Percentiles rank a stretch among this genome's conserved stretches.
phyloP scores from a whole-genome alignment of 2,888 invertebrate species.

The Theodoxus fluviatilis region DNA sequence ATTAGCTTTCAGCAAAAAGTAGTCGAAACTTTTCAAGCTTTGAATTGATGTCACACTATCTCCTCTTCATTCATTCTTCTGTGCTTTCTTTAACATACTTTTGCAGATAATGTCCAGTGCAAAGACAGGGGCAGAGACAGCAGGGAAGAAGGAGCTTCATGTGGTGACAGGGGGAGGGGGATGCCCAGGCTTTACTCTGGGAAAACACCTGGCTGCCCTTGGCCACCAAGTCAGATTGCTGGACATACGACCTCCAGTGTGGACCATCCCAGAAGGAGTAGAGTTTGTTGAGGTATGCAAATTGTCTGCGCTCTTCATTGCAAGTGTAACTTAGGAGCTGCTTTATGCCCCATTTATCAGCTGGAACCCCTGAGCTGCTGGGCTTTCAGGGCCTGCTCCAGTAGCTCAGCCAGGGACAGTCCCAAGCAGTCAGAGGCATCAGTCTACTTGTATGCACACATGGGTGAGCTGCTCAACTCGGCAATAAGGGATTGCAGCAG shows the following conservation, averaged over 20 bases:
- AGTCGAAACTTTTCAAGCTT: too few relatives aligned
- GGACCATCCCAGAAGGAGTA: constrained; percentile 45
- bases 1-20: too few relatives aligned
- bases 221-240: constrained; percentile 62
- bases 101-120: constrained; percentile 4
- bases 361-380: not conserved
- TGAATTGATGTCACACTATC: too few relatives aligned
- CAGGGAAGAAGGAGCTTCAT: constrained; percentile 38
- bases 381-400: too few relatives aligned
- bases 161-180: constrained; percentile 66
- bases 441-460: too few relatives aligned
- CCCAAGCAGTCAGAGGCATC: too few relatives aligned
- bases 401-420: too few relatives aligned
- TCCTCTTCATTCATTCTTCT: too few relatives aligned
- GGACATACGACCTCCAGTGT: constrained; percentile 57
- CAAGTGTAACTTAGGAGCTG: not conserved
- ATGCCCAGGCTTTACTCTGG: constrained; percentile 64
- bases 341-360: not conserved
- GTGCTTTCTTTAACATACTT: not conserved
- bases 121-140: not conserved
- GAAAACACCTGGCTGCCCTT: constrained; percentile 49
- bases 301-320: not conserved
- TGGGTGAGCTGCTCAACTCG: too few relatives aligned
- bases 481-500: too few relatives aligned
- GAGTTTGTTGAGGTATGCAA: constrained; percentile 47